Percentiles rank a stretch among this genome's conserved stretches.
Conservation (phyloP, 1,140 invertebrate genomes). For the Eubasilissa regina region DNA sequence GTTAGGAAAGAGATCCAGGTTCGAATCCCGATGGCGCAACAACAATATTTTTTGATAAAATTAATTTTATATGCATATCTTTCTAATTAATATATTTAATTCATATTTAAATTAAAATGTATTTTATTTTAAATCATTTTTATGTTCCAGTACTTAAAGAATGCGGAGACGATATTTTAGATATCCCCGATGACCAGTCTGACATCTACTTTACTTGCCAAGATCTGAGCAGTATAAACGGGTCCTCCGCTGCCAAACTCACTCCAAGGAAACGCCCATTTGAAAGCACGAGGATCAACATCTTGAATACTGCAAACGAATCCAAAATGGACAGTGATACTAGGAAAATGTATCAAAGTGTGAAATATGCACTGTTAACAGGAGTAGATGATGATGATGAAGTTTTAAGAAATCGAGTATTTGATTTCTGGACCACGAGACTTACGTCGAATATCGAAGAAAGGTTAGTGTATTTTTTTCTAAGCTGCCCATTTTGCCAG, state of each 20-base stretch:
- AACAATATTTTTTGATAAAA: too few relatives aligned
- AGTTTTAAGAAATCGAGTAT: constrained; percentile 66
- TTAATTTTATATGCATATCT: too few relatives aligned
- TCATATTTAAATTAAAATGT: too few relatives aligned
- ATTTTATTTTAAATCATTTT: background rate
- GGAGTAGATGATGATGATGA: constrained; percentile 69
- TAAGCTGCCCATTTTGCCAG: constrained; percentile 6
- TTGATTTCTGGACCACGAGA: constrained; percentile 70
- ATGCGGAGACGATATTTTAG: background rate
- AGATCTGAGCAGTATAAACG: background rate
- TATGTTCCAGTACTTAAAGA: background rate
- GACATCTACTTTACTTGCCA: too few relatives aligned
- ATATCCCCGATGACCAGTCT: background rate
- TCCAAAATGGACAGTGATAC: constrained; percentile 57
- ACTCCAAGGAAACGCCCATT: constrained; percentile 27
- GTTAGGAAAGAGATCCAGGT: too few relatives aligned
- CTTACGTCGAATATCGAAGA: constrained; percentile 42
- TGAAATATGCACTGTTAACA: constrained; percentile 62
- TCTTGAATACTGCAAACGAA: background rate
- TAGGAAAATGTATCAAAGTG: constrained; percentile 45
- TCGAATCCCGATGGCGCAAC: too few relatives aligned
- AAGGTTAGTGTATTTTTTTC: constrained; percentile 33
- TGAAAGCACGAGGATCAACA: constrained; percentile 40
- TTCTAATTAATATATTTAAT: too few relatives aligned
- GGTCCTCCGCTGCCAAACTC: background rate